A percentile compares a stretch with the other conserved stretches of the same genome.
Conservation (phyloP, 2,888 invertebrate species). For the Caenorhabditis afra region DNA sequence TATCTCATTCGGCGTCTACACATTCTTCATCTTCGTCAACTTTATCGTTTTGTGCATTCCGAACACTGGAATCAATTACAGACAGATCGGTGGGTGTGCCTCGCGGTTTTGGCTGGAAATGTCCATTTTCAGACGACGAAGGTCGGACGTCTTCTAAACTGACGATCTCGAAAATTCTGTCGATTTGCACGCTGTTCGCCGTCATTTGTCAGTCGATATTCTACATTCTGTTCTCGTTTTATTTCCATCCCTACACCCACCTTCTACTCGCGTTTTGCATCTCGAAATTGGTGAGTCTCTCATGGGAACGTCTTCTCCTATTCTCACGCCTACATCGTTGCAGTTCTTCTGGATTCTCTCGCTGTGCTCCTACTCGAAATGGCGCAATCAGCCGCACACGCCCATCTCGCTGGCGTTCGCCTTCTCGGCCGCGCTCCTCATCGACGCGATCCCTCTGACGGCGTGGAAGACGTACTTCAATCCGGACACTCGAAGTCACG, state of each 20-base stretch:
- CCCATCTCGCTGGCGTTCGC: constrained; percentile 62
- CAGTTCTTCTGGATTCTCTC: constrained; percentile 63
- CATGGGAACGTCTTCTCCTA: too few relatives aligned
- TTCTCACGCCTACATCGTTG: constrained; percentile 7
- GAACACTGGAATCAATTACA: constrained; percentile 41
- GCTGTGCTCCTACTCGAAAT: constrained; percentile 59
- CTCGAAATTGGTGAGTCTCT: constrained; percentile 60
- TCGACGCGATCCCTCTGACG: constrained; percentile 63
- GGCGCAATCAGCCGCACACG: constrained; percentile 45
- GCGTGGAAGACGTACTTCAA: constrained; percentile 63
- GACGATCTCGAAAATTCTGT: constrained; percentile 47
- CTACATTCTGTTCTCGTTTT: constrained; percentile 66
- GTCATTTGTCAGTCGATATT: constrained; percentile 62
- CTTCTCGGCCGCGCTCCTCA: constrained; percentile 48
- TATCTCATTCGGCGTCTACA: constrained; percentile 56
- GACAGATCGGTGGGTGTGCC: constrained; percentile 34
- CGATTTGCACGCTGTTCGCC: constrained; percentile 61
- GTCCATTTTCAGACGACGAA: constrained; percentile 51
- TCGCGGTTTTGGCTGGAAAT: too few relatives aligned
- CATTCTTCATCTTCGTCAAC: constrained; percentile 60
- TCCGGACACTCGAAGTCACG: constrained; percentile 32
- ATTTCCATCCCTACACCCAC: constrained; percentile 66
- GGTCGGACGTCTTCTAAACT: constrained; percentile 15
- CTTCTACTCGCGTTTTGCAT: constrained; percentile 61
- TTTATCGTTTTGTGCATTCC: constrained; percentile 59